Evolutionary conservation across 2,888 invertebrate genomes (phyloP), one percentile per base, ranked within the genome.

Genomic region (Schrankia costaestrigalis): DNA sequence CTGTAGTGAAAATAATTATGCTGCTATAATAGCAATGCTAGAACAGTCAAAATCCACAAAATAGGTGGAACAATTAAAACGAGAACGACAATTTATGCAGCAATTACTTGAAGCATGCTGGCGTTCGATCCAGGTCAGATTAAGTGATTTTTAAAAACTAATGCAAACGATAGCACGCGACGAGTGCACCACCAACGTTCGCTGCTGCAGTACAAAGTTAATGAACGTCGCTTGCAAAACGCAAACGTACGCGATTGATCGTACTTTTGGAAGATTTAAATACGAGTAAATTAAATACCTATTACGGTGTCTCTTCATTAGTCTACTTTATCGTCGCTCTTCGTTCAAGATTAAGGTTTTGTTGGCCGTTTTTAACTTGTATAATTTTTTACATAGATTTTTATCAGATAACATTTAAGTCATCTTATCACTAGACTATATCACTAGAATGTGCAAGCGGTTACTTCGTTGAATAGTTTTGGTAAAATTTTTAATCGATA

Each of bases 101-200:
- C 81, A 81, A 81, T 83, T 80, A 83, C 68, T 75, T 74, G 75
- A 68, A 74, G 79, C 76, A 73, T 67, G 66, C 72, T 72, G 66
- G 62, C 78, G 72, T 78, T 79, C 78, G 71, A 84, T 82, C 74
- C 77, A 73, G 83, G 82, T 83, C 84, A 81, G 78, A 82, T 79
- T 78, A 80, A 85, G 81, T 83, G 82, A 80, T 83, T 83, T 79
- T 83, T 76, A 72, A 79, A 56, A 82, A 83, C 78, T 81, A 84
- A 83, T 78, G 78, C 78, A 78, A 78, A 75, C 81, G 75, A 77
- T 71, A 74, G 71, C 71, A 76, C 63, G 70, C 72, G 67, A 70
- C 65, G 72, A 75, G 67, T 67, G 66, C 63, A 61, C 63, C 61
- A 61, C 58, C 63, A 53, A 9, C 21, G 3, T 9, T n/a, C 63